These are phyloP conservation scores for Caenorhabditis sp. DNA, from an alignment of 2,888 invertebrate species.

Conservation along the genomic window DNA sequence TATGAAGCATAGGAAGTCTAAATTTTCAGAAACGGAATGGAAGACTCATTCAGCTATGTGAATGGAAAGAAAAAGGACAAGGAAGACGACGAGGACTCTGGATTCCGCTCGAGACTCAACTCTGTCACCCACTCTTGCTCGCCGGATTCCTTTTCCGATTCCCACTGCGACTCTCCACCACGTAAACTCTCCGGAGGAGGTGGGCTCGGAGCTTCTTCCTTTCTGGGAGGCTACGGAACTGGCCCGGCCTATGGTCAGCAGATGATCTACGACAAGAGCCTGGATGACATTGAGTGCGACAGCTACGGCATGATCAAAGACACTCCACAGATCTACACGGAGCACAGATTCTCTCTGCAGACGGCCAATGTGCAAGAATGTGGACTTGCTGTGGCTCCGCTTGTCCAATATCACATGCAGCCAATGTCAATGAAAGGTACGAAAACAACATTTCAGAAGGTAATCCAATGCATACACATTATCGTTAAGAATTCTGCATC, in stretches of 20 bases:
- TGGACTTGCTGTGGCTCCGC: slow-evolving; percentile 15
- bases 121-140: slow-evolving; percentile 69
- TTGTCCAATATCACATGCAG: slow-evolving; percentile 46
- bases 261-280: slow-evolving; percentile 53
- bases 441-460: not conserved
- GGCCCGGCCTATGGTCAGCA: slow-evolving; percentile 61
- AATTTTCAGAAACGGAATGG: slow-evolving; percentile 41
- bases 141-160: slow-evolving; percentile 62
- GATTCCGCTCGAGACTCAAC: slow-evolving; percentile 71
- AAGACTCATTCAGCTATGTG: slow-evolving; percentile 49
- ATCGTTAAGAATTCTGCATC: slow-evolving; percentile 25
- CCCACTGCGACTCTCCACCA: slow-evolving; percentile 63
- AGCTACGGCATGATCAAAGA: slow-evolving; percentile 35
- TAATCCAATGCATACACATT: not conserved
- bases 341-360: slow-evolving; percentile 9
- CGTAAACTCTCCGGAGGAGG: slow-evolving; percentile 59
- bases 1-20: not conserved
- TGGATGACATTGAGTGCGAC: slow-evolving; percentile 49
- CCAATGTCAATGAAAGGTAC: slow-evolving; percentile 51
- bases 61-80: slow-evolving; percentile 57
- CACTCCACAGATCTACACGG: slow-evolving; percentile 14
- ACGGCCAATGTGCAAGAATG: not conserved
- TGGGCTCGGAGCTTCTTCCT: slow-evolving; percentile 23
- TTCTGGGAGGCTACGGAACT: slow-evolving; percentile 58
- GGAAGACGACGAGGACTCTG: slow-evolving; percentile 75